A percentile compares a stretch with the other conserved stretches of the same genome.
Evolutionary conservation across 2,797 vertebrate genomes (phyloP).

Genomic region (Hippocampus kuda): DNA sequence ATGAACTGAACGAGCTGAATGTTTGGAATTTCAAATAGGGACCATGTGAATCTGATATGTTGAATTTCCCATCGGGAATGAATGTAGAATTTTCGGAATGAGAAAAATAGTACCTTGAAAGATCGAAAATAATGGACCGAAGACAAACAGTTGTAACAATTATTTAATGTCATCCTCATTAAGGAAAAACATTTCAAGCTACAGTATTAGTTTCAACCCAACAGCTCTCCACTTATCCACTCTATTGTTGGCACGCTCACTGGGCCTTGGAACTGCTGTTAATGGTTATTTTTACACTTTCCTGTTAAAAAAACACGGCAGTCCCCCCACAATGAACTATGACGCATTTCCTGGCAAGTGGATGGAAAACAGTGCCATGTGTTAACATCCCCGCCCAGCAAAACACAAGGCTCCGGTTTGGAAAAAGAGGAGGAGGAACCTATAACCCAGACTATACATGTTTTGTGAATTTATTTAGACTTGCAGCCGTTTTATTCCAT

Average conservation of each 20-base stretch:
- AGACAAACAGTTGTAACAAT: neutral
- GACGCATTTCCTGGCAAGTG: conserved; percentile 95
- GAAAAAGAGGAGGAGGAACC: conserved; percentile 1
- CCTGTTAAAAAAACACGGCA: conserved; percentile 73
- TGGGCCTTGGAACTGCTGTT: conserved; percentile 60
- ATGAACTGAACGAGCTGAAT: too few relatives aligned
- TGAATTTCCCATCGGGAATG: too few relatives aligned
- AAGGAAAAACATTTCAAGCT: neutral
- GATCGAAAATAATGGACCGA: too few relatives aligned
- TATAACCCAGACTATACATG: neutral
- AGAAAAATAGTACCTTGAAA: too few relatives aligned
- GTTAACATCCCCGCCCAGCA: conserved; percentile 83
- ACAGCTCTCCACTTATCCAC: conserved; percentile 31
- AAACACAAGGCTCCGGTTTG: conserved; percentile 27
- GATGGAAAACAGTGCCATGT: conserved; percentile 93
- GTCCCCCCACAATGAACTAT: conserved; percentile 85
- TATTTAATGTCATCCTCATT: neutral
- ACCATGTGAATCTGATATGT: too few relatives aligned
- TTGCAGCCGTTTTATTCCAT: conserved; percentile 21
- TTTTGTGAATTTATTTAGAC: conserved; percentile 15
- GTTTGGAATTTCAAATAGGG: too few relatives aligned
- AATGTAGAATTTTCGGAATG: too few relatives aligned
- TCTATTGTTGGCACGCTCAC: conserved; percentile 39
- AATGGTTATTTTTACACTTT: conserved; percentile 96
- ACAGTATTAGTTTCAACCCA: conserved; percentile 25